Percentiles rank a stretch among this genome's conserved stretches.
These are phyloP conservation scores for Channa striata DNA, from an alignment of 2,797 vertebrate species.

Conservation along the genomic window DNA sequence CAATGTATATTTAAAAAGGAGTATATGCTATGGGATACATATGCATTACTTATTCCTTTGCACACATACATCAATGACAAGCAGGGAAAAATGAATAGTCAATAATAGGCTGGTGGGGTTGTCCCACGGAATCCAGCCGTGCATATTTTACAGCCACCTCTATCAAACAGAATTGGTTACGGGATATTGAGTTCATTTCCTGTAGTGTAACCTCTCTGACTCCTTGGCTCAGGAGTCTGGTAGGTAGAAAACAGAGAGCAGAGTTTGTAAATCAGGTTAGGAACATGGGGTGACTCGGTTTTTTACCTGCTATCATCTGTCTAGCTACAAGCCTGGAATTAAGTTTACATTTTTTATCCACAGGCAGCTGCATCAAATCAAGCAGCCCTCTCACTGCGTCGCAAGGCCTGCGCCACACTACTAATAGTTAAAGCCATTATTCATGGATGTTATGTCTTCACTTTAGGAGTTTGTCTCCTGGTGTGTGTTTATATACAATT, in stretches of 20 bases:
- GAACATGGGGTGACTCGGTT: slow-evolving; percentile 59
- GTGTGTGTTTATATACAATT: slow-evolving; percentile 10
- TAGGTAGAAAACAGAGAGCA: slow-evolving; percentile 70
- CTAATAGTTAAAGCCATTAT: slow-evolving; percentile 17
- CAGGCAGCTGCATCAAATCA: slow-evolving; percentile 26
- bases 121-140: slow-evolving; percentile 58
- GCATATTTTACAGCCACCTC: slow-evolving; percentile 77
- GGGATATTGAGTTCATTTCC: slow-evolving; percentile 81
- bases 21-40: slow-evolving; percentile 85
- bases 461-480: slow-evolving; percentile 5
- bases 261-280: slow-evolving; percentile 72
- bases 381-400: slow-evolving; percentile 15
- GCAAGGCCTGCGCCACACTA: not conserved
- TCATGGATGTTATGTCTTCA: slow-evolving; percentile 24
- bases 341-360: slow-evolving; percentile 48
- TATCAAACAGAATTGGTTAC: slow-evolving; percentile 78
- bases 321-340: slow-evolving; percentile 49
- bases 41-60: slow-evolving; percentile 86
- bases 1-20: slow-evolving; percentile 89
- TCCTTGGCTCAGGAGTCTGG: slow-evolving; percentile 58
- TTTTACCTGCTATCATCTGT: slow-evolving; percentile 72
- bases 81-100: slow-evolving; percentile 82
- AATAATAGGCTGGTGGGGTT: slow-evolving; percentile 73
- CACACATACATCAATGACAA: slow-evolving; percentile 93
- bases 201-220: slow-evolving; percentile 76